Percentiles rank a stretch among this genome's conserved stretches.
Conservation (phyloP, 2,888 invertebrate species). For the Amblyteles armatorius region DNA sequence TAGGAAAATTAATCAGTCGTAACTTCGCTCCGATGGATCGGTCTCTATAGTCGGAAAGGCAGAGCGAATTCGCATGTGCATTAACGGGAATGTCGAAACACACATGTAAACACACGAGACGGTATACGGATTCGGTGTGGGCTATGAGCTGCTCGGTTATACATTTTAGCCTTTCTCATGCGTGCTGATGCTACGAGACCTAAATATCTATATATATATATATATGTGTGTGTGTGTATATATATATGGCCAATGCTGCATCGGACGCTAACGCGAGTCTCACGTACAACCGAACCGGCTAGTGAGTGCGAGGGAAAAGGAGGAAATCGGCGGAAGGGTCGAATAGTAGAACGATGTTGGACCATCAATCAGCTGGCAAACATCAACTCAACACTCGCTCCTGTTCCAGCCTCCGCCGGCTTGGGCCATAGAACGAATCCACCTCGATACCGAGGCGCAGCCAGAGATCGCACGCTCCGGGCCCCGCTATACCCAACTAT, state of each 20-base stretch:
- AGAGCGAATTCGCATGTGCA: constrained; percentile 23
- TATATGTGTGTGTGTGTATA: background rate
- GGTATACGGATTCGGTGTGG: background rate
- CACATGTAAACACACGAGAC: constrained; percentile 33
- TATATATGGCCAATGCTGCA: constrained; percentile 23
- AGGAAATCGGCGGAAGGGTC: constrained; percentile 67
- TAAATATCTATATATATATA: background rate
- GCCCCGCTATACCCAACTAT: constrained; percentile 43
- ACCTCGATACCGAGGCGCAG: constrained; percentile 33
- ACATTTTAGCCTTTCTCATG: constrained; percentile 11
- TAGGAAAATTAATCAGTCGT: constrained; percentile 5
- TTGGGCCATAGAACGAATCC: constrained; percentile 50
- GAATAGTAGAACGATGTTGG: constrained; percentile 81
- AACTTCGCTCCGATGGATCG: background rate
- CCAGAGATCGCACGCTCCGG: constrained; percentile 55
- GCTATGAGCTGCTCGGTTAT: background rate
- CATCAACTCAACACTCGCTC: constrained; percentile 83
- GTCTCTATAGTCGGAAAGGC: background rate
- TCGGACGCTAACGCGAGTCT: constrained; percentile 37
- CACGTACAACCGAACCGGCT: constrained; percentile 16
- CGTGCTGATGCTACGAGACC: constrained; percentile 11
- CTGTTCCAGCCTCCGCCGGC: constrained; percentile 70
- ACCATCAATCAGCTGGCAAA: constrained; percentile 84
- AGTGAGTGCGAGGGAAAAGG: constrained; percentile 51
- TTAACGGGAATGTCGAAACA: constrained; percentile 29